Conservation (phyloP, 2,888 invertebrate species). For the Asteroscopus sphinx region DNA sequence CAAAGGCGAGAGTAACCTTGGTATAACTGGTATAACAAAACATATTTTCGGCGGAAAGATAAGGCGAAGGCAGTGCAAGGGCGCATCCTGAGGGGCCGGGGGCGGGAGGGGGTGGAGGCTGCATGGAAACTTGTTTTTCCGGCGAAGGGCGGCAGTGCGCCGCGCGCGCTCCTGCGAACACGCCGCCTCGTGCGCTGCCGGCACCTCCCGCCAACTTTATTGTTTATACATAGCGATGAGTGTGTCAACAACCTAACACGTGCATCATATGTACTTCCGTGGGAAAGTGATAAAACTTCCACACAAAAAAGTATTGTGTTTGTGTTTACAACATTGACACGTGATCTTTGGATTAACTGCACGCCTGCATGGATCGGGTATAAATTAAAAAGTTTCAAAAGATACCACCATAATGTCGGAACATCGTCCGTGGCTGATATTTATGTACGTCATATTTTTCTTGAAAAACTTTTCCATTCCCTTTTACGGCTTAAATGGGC, state of each 20-base stretch:
- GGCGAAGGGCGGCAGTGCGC: slow-evolving; percentile 82
- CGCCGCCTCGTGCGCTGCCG: slow-evolving; percentile 60
- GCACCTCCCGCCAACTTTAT: slow-evolving; percentile 50
- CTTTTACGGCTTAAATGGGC: slow-evolving; percentile 78
- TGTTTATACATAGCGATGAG: slow-evolving; percentile 53
- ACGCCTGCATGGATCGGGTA: slow-evolving; percentile 56
- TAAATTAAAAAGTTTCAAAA: slow-evolving; percentile 70
- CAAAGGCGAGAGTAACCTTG: slow-evolving; percentile 57
- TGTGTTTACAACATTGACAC: slow-evolving; percentile 13
- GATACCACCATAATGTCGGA: slow-evolving; percentile 70
- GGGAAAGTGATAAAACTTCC: slow-evolving; percentile 31
- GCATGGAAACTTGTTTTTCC: slow-evolving; percentile 78
- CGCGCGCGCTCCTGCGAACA: slow-evolving; percentile 68
- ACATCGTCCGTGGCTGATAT: slow-evolving; percentile 80
- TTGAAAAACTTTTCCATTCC: slow-evolving; percentile 75
- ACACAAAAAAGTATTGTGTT: slow-evolving; percentile 38
- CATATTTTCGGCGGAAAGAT: slow-evolving; percentile 66
- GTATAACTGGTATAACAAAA: slow-evolving; percentile 61
- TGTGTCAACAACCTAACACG: slow-evolving; percentile 49
- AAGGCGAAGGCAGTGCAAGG: slow-evolving; percentile 78
- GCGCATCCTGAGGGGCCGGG: slow-evolving; percentile 72
- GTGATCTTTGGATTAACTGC: slow-evolving; percentile 53
- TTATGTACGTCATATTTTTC: slow-evolving; percentile 83
- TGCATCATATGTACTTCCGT: slow-evolving; percentile 19
- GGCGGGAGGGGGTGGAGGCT: slow-evolving; percentile 82